Evolutionary conservation across 2,888 invertebrate species (phyloP).

Genomic region (Bugulina stolonifera): DNA sequence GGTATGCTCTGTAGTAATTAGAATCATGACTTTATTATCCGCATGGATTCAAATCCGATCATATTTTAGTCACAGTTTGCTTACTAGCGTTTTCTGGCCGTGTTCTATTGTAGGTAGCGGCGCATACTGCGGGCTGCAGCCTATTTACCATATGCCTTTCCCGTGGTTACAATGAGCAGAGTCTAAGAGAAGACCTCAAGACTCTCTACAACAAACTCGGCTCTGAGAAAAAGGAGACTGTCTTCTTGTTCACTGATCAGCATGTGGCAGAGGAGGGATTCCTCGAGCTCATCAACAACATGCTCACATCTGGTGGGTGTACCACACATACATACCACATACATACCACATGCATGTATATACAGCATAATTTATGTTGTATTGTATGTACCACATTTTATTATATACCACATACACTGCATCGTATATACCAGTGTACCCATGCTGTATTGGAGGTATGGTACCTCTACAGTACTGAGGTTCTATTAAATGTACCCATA

Average conservation of each 20-base stretch:
- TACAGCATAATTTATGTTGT: too few species aligned
- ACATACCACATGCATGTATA: too few species aligned
- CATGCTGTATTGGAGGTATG: background rate
- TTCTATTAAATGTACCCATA: background rate
- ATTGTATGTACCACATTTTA: too few species aligned
- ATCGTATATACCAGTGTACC: too few species aligned
- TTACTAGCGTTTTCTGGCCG: background rate
- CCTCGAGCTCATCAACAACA: constrained; percentile 30
- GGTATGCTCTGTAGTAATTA: constrained; percentile 1
- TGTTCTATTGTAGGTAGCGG: constrained; percentile 22
- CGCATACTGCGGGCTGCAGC: constrained; percentile 26
- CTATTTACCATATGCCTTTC: constrained; percentile 28
- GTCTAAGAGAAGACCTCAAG: constrained; percentile 30
- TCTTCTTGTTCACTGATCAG: constrained; percentile 29
- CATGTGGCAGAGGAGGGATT: constrained; percentile 30
- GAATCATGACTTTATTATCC: too few species aligned
- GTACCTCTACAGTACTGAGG: background rate
- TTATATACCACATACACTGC: too few species aligned
- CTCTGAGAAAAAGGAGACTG: constrained; percentile 28
- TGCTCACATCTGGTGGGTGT: constrained; percentile 29
- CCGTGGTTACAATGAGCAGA: constrained; percentile 29
- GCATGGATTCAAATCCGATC: too few species aligned
- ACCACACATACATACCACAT: too few species aligned
- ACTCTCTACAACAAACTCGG: constrained; percentile 28
- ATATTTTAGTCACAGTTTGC: background rate